Conservation (phyloP, 2,888 invertebrate species). For the Dorcus parallelipipedus region DNA sequence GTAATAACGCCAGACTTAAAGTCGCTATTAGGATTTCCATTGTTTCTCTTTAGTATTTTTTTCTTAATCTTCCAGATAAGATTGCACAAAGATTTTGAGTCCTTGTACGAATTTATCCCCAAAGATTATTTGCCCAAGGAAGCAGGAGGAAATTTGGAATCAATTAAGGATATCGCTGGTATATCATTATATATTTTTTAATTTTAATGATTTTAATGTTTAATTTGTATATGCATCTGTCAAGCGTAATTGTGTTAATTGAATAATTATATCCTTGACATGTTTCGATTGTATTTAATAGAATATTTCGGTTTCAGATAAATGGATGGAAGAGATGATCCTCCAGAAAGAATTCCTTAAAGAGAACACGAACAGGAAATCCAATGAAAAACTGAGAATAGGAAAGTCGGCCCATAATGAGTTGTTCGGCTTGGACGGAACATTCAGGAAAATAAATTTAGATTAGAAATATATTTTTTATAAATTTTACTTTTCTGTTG, state of each 20-base stretch:
- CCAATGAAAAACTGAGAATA: neutral
- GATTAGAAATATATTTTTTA: neutral
- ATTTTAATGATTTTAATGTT: too few species aligned
- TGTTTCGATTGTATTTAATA: too few species aligned
- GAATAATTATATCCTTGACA: too few species aligned
- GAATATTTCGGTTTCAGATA: neutral
- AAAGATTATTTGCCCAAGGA: conserved; percentile 12
- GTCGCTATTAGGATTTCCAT: too few species aligned
- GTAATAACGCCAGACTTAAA: too few species aligned
- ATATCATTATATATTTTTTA: neutral
- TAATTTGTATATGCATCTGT: too few species aligned
- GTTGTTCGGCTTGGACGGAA: conserved; percentile 2
- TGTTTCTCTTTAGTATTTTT: too few species aligned
- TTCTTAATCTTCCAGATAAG: conserved; percentile 3
- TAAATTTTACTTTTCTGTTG: neutral
- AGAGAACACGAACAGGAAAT: neutral
- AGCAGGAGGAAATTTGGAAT: conserved; percentile 5
- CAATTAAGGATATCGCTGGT: neutral
- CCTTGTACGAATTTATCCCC: conserved; percentile 1
- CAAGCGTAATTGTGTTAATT: too few species aligned
- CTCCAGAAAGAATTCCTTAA: neutral
- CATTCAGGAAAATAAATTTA: conserved; percentile 2
- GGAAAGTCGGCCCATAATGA: neutral
- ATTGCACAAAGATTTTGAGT: conserved; percentile 12
- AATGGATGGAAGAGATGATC: neutral